These are phyloP conservation scores for Scelioninae gen. 2 DNA, from an alignment of 2,888 invertebrate species.

Conservation along the genomic window DNA sequence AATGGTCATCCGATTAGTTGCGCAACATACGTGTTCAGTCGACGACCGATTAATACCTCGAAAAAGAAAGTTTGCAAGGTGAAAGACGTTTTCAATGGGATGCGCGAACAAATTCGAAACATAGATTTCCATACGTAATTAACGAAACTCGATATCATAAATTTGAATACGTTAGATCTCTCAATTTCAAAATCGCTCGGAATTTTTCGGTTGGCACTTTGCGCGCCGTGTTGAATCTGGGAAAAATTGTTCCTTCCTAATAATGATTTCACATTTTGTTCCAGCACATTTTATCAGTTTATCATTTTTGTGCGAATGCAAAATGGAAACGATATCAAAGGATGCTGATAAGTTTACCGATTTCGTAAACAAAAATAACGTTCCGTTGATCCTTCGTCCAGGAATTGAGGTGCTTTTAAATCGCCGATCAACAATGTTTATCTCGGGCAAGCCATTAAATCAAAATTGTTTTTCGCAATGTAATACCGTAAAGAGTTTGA, in stretches of 20 bases:
- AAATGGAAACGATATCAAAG: constrained; percentile 21
- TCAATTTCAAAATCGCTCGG: constrained; percentile 25
- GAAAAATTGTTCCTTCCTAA: too few relatives aligned
- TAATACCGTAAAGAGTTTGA: too few relatives aligned
- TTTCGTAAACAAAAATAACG: constrained; percentile 45
- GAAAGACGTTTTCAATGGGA: constrained; percentile 14
- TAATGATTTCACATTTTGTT: too few relatives aligned
- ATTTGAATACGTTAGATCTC: constrained; percentile 12
- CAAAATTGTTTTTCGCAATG: too few relatives aligned
- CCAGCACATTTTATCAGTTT: too few relatives aligned
- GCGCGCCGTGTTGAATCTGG: too few relatives aligned
- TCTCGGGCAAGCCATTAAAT: too few relatives aligned
- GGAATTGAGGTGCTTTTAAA: constrained; percentile 22
- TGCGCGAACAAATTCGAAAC: constrained; percentile 30
- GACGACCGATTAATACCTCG: constrained; percentile 5
- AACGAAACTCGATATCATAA: constrained; percentile 12
- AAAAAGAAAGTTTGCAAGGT: constrained; percentile 33
- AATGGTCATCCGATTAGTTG: constrained; percentile 35
- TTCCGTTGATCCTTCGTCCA: constrained; percentile 31
- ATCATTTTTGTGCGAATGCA: background rate
- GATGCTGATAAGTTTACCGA: constrained; percentile 30
- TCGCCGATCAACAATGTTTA: constrained; percentile 20
- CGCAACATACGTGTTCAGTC: constrained; percentile 23
- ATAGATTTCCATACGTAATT: constrained; percentile 33
- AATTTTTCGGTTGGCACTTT: background rate